Percentiles rank a stretch among this genome's conserved stretches.
Conservation (phyloP, 2,888 invertebrate genomes). For the Heliconius ethilla region DNA sequence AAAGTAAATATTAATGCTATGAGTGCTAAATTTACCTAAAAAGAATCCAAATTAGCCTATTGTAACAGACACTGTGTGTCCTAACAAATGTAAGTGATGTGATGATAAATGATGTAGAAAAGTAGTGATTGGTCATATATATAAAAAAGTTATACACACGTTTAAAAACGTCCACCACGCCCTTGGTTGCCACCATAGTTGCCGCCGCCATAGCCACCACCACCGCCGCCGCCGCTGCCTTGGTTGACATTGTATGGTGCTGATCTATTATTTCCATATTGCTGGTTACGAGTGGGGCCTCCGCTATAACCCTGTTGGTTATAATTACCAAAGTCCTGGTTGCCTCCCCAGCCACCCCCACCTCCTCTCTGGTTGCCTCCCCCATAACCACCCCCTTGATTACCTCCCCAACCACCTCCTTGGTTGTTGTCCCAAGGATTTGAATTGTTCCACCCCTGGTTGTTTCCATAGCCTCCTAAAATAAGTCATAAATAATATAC, state of each 20-base stretch:
- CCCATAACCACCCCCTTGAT: slow-evolving; percentile 72
- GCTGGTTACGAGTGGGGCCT: slow-evolving; percentile 91
- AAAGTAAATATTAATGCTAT: slow-evolving; percentile 76
- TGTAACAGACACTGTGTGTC: slow-evolving; percentile 27
- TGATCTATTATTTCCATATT: slow-evolving; percentile 85
- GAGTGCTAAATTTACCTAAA: slow-evolving; percentile 55
- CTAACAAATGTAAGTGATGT: slow-evolving; percentile 36
- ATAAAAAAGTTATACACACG: slow-evolving; percentile 58
- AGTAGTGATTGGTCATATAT: slow-evolving; percentile 6
- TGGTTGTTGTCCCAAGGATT: slow-evolving; percentile 73
- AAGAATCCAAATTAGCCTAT: slow-evolving; percentile 34
- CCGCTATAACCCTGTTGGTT: slow-evolving; percentile 93
- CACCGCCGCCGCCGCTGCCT: slow-evolving; percentile 79
- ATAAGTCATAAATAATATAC: slow-evolving; percentile 25
- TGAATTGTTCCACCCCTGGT: slow-evolving; percentile 74
- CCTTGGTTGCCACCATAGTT: slow-evolving; percentile 66
- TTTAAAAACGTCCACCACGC: slow-evolving; percentile 62
- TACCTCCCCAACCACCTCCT: slow-evolving; percentile 63
- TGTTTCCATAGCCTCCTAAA: slow-evolving; percentile 78
- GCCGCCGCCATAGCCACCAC: slow-evolving; percentile 70
- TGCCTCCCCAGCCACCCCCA: slow-evolving; percentile 77
- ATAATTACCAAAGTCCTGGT: slow-evolving; percentile 88
- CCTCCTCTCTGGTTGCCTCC: slow-evolving; percentile 68
- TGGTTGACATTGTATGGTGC: slow-evolving; percentile 87
- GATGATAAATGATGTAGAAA: slow-evolving; percentile 31